Base-by-base conservation (phyloP, 2,888 invertebrate genomes). In the Drosophila meridionalis region DNA sequence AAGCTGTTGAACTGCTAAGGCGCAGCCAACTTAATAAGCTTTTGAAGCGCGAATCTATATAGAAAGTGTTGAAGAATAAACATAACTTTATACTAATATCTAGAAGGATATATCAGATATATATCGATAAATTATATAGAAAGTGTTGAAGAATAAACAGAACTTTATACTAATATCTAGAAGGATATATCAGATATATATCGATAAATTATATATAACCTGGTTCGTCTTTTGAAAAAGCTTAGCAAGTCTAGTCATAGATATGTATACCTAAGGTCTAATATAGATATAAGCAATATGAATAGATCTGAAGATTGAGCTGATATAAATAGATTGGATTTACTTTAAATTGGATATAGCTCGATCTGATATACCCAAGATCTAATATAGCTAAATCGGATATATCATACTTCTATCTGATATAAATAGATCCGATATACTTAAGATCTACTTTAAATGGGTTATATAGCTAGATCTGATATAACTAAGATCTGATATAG, bases 21-120 rank as follows among this genome's bases (percentile, higher is more conserved):
- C n/a, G 56, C 42, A 56, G 40, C 40, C 30, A 56, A 42, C 55
- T 56, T 56, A 40, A 55, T 4, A 40, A 40, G 55, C 38, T 40
- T 2, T 12, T 5, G 1, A 50, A 34, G 20, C 20, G 14, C n/a
- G 20, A 8, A 8, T 42, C 42, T 20, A 2, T 4, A 7, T 32
- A 11, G n/a, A 0, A n/a, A 57, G 42, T 56, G 30, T n/a, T 30
- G 40, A 9, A 1, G n/a, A 50, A 30, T 32, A 32, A 2, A 32
- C 4, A 50, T 4, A 32, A 32, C 6, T 47, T 14, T 14, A 20
- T 20, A 20, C 20, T 20, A 20, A 20, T 20, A 9, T 5, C 9
- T 48, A 14, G 9, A n/a, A 43, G 20, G n/a, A 2, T 36, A 9
- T 36, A 11, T 11, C 36, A 40, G 40, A 36, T 36, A 2, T 36